Conservation (phyloP, 2,888 invertebrate genomes). For the Microplitis deprimator region DNA sequence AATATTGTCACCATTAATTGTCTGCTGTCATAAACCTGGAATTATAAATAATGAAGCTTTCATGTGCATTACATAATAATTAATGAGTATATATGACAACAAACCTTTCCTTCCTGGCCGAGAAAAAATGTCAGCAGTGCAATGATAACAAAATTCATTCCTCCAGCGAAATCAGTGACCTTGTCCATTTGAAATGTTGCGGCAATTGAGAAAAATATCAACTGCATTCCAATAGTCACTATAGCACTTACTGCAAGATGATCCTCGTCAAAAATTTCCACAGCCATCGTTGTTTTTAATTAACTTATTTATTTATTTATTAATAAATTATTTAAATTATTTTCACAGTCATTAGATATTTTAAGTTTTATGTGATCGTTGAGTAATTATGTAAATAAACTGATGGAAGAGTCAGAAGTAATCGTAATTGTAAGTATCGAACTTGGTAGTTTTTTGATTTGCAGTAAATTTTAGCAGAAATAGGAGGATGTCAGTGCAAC, state of each 20-base stretch:
- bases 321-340: no score
- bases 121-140: conserved; percentile 90
- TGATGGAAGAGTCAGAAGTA: background rate
- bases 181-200: conserved; percentile 91
- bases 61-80: conserved; percentile 4
- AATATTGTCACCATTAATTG: conserved; percentile 93
- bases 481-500: background rate
- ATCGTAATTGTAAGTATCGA: background rate
- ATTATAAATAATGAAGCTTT: conserved; percentile 40
- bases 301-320: background rate
- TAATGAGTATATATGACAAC: background rate
- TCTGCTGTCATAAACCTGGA: conserved; percentile 85
- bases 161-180: conserved; percentile 93
- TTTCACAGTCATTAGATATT: background rate
- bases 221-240: conserved; percentile 87
- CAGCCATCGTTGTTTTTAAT: conserved; percentile 74
- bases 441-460: background rate
- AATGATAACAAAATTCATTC: conserved; percentile 92
- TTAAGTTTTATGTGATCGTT: background rate
- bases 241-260: conserved; percentile 91
- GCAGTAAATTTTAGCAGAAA: background rate
- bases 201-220: conserved; percentile 89
- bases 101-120: conserved; percentile 84
- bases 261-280: conserved; percentile 83
- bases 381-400: background rate